phyloP scores from a whole-genome alignment of 2,888 invertebrate genomes.

The Zaprionus lineosus region DNA sequence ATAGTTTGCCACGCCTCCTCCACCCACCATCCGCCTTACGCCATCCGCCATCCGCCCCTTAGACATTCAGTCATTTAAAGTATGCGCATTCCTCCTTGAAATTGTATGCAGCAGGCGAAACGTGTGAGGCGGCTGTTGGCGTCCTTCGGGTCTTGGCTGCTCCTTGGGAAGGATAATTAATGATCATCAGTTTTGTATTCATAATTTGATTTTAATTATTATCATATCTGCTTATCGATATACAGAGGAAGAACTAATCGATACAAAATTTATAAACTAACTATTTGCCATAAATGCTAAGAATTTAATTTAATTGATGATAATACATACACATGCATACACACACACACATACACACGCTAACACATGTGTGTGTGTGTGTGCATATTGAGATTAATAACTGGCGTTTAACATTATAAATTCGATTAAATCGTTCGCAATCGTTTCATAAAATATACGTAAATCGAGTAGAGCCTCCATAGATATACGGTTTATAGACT shows the following conservation, averaged over 20 bases:
- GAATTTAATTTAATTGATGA: conserved; percentile 70
- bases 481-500: background rate
- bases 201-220: conserved; percentile 67
- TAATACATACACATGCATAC: conserved; percentile 27
- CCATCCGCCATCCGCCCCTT: background rate
- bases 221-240: conserved; percentile 71
- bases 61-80: no score
- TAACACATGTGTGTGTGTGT: no score
- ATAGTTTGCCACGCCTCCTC: conserved; percentile 3
- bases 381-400: no score
- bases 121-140: no score
- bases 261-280: conserved; percentile 74
- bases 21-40: background rate
- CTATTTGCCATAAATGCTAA: conserved; percentile 65
- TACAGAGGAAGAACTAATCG: conserved; percentile 61
- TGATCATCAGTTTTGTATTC: conserved; percentile 26
- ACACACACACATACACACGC: no score
- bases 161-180: no score
- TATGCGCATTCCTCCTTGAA: background rate
- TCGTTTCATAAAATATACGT: conserved; percentile 39
- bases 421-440: conserved; percentile 79
- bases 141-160: no score
- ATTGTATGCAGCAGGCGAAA: background rate
- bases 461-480: conserved; percentile 32
- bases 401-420: conserved; percentile 78